Base-by-base conservation (phyloP, 1,140 invertebrate species). In the Drosophila suzukii region DNA sequence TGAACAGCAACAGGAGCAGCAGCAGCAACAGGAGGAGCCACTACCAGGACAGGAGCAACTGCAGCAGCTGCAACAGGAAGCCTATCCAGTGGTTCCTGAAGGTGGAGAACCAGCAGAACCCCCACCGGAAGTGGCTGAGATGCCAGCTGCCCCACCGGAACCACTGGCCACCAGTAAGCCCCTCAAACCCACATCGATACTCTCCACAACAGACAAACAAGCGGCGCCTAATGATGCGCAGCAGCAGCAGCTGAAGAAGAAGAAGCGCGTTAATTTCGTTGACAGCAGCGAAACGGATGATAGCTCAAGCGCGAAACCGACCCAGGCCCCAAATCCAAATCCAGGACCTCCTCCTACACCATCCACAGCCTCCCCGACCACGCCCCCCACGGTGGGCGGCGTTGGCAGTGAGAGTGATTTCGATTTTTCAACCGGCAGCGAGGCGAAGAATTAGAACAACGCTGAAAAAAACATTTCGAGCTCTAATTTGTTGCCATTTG, bases 211-310 rank as follows among this genome's bases (percentile, higher is more conserved):
- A 79, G 90, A 91, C 65, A 90, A 90, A 86, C 85, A 91, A 76
- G 78, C 73, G 56, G 51, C 71, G 76, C 47, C 81, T 78, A 92
- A 80, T 84, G 84, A 91, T 75, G 76, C 79, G 58, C 82, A 91
- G 41, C 49, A 51, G 75, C 83, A 84, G 63, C 82, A 86, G 78
- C 76, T 71, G 11, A 92, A 92, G 65, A 92, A 92, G 77, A 92
- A 92, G 83, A 92, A 92, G 76, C 89, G 89, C 86, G 91, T 92
- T 72, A 92, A 90, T 85, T 92, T 92, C 76, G 91, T 92, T 80
- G 91, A 92, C 76, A 92, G 91, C 83, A 92, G 91, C 71, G 91
- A 92, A 89, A 92, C 91, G 73, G 91, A 92, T 89, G 91, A 92
- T 50, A 92, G 91, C 78, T 92, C 89, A 80, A 81, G 83, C 75